Base-by-base conservation (phyloP, 2,797 vertebrate species). In the Peromyscus nudipes region DNA sequence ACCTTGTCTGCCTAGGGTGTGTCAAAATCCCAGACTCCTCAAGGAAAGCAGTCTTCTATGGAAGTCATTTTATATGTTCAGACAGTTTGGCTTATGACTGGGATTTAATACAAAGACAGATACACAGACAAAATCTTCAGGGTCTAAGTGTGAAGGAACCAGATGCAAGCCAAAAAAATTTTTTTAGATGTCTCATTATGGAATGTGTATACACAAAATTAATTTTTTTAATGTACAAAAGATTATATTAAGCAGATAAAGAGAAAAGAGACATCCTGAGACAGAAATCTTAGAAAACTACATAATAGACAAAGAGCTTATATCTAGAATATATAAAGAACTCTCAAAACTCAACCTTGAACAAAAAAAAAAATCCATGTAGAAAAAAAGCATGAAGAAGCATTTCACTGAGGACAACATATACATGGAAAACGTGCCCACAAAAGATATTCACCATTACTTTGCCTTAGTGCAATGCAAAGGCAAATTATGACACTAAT, bases 271-370 rank as follows among this genome's bases (percentile, higher is more conserved):
- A 40, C 34, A 80, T 13, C 62, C 43, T 89, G 43, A 75, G 49
- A 88, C 25, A 65, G 77, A 89, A 95, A 95, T 84, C 65, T 43
- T 94, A 92, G 12, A 25, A 93, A 84, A 76, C 25, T 57, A 89
- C 12, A 23, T 82, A 65, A 75, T 23, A 86, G 23, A 90, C 52
- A 64, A 49, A 49, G 11, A 92, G 60, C 4, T 34, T 21, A 40
- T 64, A 65, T 62, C 31, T 77, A 37, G 55, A 90, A 80, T 69
- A 77, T 81, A 40, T 89, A 80, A 75, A 81, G 16, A 76, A 69
- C 46, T 95, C 23, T 95, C 29, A 95, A 67, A 95, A 93, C 14
- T 89, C 52, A 95, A 46, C 19, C 43, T 81, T 65, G 13, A 79
- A 79, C 31, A 71, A 86, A 46, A 16, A 55, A 49, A 46, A 46